Evolutionary conservation across 1,140 invertebrate genomes (phyloP).

Genomic region (Apis laboriosa): DNA sequence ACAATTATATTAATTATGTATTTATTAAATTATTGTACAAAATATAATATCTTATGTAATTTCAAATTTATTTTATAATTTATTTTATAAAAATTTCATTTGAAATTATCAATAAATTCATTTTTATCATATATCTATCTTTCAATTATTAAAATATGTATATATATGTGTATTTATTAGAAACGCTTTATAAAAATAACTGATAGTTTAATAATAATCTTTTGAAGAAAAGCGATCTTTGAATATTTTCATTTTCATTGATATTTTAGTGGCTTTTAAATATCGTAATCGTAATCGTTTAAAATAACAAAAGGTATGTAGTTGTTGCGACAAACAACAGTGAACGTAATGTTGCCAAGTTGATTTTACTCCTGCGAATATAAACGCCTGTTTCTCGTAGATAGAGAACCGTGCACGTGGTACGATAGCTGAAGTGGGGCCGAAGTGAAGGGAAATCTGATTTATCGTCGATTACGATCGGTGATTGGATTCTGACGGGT

Average conservation of each 20-base stretch:
- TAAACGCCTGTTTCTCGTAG: constrained; percentile 58
- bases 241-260: neutral
- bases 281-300: too few species aligned
- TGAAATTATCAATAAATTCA: too few species aligned
- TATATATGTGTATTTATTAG: too few species aligned
- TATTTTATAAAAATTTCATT: too few species aligned
- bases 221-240: neutral
- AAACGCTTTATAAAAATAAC: neutral
- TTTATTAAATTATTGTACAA: too few species aligned
- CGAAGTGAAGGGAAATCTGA: constrained; percentile 63
- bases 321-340: constrained; percentile 21
- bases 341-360: constrained; percentile 46
- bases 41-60: too few species aligned
- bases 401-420: constrained; percentile 24
- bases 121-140: too few species aligned
- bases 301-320: constrained; percentile 17
- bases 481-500: constrained; percentile 69
- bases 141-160: too few species aligned
- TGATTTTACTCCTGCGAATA: constrained; percentile 65
- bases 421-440: constrained; percentile 7
- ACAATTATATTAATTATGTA: too few species aligned
- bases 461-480: constrained; percentile 75
- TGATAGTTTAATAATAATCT: neutral
- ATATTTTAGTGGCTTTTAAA: neutral
- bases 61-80: too few species aligned